Base-by-base conservation (phyloP, 2,888 invertebrate genomes). In the Didymodactylos carnosus region DNA sequence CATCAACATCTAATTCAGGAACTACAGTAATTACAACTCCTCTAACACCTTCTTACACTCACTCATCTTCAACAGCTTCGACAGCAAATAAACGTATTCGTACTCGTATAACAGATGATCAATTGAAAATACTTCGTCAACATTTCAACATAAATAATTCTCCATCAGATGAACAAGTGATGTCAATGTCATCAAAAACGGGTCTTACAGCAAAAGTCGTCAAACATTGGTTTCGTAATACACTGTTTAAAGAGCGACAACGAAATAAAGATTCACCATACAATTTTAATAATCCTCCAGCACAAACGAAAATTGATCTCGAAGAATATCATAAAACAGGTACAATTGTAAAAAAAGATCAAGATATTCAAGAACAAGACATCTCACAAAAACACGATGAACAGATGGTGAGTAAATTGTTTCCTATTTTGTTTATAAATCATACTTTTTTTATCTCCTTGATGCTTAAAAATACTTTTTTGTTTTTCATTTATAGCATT, bases 71-170 rank as follows among this genome's bases (percentile, higher is more conserved):
- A 13, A 43, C 43, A 14, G 13, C 43, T 14, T 43, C 43, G 14
- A 43, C 43, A 43, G 13, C 43, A 43, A 14, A 84, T 70, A 98
- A 98, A 84, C 87, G 98, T 79, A 97, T 97, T 69, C 88, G 98
- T 73, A 99, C 98, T 73, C 88, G 98, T 78, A 99, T 99, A 79
- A 98, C 94, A 72, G 98, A 98, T 83, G 97, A 98, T 77, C 98
- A 99, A 84, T 86, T 99, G 78, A 97, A 97, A 85, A 93, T 97
- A 76, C 86, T 97, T 77, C 88, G 98, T 76, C 93, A 94, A 29
- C 94, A 99, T 84, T 99, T 99, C 84, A 98, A 99, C 83, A 98
- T 99, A 78, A 98, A 98, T 85, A 99, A 98, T 85, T 97, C 97
- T 1, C 98, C 98, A 3, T 93, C 94, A 75, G 98, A 99, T 84